Evolutionary conservation across 37 sponge, comb jelly and placozoan species (phyloP).

Genomic region (Eunapius fragilis): DNA sequence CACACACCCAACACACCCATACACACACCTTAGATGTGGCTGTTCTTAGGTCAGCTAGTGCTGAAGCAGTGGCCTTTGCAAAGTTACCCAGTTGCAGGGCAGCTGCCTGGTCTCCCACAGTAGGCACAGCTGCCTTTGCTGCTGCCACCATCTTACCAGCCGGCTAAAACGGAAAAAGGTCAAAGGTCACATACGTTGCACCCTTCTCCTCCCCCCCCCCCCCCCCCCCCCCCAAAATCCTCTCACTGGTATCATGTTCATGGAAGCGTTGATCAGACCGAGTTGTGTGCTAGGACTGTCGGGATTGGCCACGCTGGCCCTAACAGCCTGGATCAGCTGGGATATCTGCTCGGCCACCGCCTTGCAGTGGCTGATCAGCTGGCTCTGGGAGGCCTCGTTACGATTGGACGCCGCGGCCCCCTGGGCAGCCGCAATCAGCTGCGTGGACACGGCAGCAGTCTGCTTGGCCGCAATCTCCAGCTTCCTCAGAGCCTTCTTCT

Average conservation of each 20-base stretch:
- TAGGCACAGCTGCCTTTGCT: constrained; percentile 96
- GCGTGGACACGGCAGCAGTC: constrained; percentile 88
- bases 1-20: neutral
- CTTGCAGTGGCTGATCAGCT: constrained; percentile 88
- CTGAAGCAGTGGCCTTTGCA: constrained; percentile 90
- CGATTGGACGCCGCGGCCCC: constrained; percentile 90
- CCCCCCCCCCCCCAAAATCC: too few species aligned
- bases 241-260: constrained; percentile 83
- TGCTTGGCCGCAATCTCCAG: constrained; percentile 93
- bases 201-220: too few species aligned
- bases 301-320: constrained; percentile 68
- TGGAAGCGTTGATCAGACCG: constrained; percentile 91
- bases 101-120: constrained; percentile 94
- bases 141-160: constrained; percentile 93
- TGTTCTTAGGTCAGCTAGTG: constrained; percentile 88
- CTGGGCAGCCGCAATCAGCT: constrained; percentile 96
- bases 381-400: too few species aligned
- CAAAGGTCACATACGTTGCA: too few species aligned
- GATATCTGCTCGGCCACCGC: constrained; percentile 89
- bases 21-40: constrained; percentile 74
- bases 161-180: constrained; percentile 34
- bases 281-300: constrained; percentile 88
- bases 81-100: constrained; percentile 94
- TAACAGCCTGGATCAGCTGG: constrained; percentile 79
- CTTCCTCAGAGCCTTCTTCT: constrained; percentile 86